Percentiles rank a stretch among this genome's conserved stretches.
phyloP scores from a whole-genome alignment of 2,888 invertebrate genomes.

The Pemphredon lugubris region DNA sequence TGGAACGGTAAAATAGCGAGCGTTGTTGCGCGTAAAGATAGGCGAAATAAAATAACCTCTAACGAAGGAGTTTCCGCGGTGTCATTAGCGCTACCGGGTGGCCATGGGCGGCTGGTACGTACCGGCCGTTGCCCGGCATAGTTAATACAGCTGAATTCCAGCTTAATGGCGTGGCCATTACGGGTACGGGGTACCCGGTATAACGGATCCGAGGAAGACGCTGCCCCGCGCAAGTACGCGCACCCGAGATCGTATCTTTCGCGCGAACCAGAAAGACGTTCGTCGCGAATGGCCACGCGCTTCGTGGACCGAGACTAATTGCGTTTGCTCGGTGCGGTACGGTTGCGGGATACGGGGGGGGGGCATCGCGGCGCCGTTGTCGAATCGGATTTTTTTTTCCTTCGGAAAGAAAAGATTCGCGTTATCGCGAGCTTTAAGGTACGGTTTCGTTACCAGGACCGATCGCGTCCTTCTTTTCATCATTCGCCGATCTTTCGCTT shows the following conservation, averaged over 20 bases:
- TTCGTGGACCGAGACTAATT: not conserved
- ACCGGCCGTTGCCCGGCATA: slow-evolving; percentile 43
- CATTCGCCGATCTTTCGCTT: too few relatives aligned
- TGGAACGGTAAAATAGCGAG: not conserved
- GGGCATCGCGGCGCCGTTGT: too few relatives aligned
- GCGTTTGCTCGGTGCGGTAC: too few relatives aligned
- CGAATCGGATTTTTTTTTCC: too few relatives aligned
- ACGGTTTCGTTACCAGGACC: too few relatives aligned
- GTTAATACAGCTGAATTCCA: slow-evolving; percentile 69
- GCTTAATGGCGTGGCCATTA: slow-evolving; percentile 64
- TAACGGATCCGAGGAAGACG: slow-evolving; percentile 25
- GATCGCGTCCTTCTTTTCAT: too few relatives aligned
- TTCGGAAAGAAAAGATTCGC: too few relatives aligned
- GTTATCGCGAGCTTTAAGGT: too few relatives aligned
- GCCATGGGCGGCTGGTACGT: slow-evolving; percentile 51
- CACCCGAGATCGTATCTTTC: slow-evolving; percentile 51
- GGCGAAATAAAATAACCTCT: slow-evolving; percentile 59
- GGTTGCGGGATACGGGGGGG: too few relatives aligned
- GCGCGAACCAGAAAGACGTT: slow-evolving; percentile 50
- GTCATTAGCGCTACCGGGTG: slow-evolving; percentile 65
- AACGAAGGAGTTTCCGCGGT: slow-evolving; percentile 56
- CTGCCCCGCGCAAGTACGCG: slow-evolving; percentile 29
- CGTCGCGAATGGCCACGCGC: too few relatives aligned
- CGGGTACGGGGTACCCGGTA: too few relatives aligned
- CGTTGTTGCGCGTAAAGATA: slow-evolving; percentile 31